These are phyloP conservation scores for Lepidothrix coronata DNA, from an alignment of 2,113 vertebrate genomes.

Conservation along the genomic window DNA sequence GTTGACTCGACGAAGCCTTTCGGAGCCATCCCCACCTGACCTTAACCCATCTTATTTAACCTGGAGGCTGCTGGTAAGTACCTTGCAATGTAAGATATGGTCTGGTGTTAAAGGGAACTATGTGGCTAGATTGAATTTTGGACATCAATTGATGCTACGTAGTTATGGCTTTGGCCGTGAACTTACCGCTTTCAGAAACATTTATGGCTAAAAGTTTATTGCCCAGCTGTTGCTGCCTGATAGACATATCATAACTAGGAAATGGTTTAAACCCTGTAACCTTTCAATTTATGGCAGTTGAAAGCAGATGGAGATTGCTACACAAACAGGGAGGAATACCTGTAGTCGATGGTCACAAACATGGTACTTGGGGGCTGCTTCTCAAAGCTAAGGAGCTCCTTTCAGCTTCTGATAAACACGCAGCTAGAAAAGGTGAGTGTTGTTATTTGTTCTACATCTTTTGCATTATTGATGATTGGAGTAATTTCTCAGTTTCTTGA, in stretches of 20 bases:
- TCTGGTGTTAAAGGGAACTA: not conserved
- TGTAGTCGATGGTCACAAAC: not conserved
- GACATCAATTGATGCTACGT: not conserved
- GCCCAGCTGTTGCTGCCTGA: constrained; percentile 47
- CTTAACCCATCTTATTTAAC: constrained; percentile 30
- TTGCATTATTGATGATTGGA: not conserved
- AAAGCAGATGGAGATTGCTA: not conserved
- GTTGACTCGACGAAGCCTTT: not conserved
- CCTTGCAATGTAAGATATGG: not conserved
- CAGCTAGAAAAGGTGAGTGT: not conserved
- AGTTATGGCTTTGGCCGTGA: constrained; percentile 46
- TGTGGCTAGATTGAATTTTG: constrained; percentile 29
- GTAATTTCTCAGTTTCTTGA: not conserved
- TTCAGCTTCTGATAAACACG: not conserved
- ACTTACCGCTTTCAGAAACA: not conserved
- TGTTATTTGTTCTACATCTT: not conserved
- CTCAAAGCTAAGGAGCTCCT: not conserved
- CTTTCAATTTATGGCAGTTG: not conserved
- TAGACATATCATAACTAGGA: constrained; percentile 4
- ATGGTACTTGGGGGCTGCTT: not conserved
- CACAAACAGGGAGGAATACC: not conserved
- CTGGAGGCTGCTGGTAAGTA: constrained; percentile 26
- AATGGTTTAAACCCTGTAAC: constrained; percentile 14
- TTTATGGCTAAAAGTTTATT: constrained; percentile 26
- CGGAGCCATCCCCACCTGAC: not conserved